phyloP scores from a whole-genome alignment of 2,888 invertebrate genomes.

The Lamellibrachia columna region DNA sequence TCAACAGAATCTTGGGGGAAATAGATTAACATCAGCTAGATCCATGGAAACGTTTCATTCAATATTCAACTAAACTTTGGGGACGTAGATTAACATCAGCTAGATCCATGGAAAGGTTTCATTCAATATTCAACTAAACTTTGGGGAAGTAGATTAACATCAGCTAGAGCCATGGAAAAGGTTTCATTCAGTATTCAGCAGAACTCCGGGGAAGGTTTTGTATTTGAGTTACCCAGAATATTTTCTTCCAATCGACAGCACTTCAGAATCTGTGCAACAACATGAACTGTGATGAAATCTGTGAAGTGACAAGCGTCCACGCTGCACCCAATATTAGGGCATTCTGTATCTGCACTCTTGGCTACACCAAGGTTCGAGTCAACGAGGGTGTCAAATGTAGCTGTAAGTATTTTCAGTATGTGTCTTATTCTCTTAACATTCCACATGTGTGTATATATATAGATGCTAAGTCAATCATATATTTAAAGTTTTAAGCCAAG shows the following conservation, averaged over 20 bases:
- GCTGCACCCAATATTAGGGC: not conserved
- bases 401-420: not conserved
- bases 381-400: not conserved
- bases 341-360: slow-evolving; percentile 20
- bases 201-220: not conserved
- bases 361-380: slow-evolving; percentile 10
- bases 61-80: no score
- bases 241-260: not conserved
- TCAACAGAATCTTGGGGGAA: no score
- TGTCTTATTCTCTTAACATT: not conserved
- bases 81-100: no score
- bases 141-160: no score
- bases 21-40: no score
- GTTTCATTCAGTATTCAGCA: not conserved
- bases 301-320: not conserved
- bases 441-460: not conserved
- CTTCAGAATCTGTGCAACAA: not conserved
- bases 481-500: not conserved
- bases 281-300: slow-evolving; percentile 21
- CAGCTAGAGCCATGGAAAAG: not conserved
- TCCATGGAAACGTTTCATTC: no score
- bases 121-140: no score
- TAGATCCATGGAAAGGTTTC: no score
- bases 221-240: no score
- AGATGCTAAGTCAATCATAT: not conserved